Evolutionary conservation across 1,140 invertebrate genomes (phyloP).

Genomic region (Orius laevigatus): DNA sequence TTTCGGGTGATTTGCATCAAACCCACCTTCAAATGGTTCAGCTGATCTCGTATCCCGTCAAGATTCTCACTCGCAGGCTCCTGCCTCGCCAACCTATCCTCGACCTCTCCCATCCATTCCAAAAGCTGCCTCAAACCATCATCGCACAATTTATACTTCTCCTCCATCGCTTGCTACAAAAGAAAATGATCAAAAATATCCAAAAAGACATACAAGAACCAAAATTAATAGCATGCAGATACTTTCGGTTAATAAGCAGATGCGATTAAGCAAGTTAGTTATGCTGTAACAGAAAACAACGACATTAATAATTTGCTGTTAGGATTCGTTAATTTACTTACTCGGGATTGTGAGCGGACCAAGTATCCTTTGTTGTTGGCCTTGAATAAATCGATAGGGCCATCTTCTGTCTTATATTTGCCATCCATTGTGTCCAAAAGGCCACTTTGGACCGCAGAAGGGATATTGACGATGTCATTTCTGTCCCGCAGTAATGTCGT

Average conservation of each 20-base stretch:
- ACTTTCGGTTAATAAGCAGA: neutral
- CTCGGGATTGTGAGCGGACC: slow-evolving; percentile 77
- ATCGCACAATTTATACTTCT: slow-evolving; percentile 81
- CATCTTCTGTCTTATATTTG: slow-evolving; percentile 43
- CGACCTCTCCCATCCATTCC: slow-evolving; percentile 73
- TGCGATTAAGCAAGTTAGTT: no score
- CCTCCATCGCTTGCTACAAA: slow-evolving; percentile 76
- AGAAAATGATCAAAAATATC: slow-evolving; percentile 11
- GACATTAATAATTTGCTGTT: neutral
- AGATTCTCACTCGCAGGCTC: slow-evolving; percentile 75
- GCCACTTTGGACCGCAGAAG: slow-evolving; percentile 56
- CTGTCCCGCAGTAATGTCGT: slow-evolving; percentile 46
- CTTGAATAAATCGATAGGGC: slow-evolving; percentile 64
- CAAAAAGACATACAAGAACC: neutral
- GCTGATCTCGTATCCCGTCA: slow-evolving; percentile 75
- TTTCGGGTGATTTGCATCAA: neutral
- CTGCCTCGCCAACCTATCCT: slow-evolving; percentile 73
- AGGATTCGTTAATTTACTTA: slow-evolving; percentile 41
- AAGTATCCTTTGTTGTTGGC: slow-evolving; percentile 74
- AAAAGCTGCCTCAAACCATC: slow-evolving; percentile 68
- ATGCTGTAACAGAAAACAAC: no score
- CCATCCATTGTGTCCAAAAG: slow-evolving; percentile 59
- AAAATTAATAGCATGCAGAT: slow-evolving; percentile 6
- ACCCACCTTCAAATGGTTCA: slow-evolving; percentile 69
- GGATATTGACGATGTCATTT: slow-evolving; percentile 58